Evolutionary conservation across 2,113 vertebrate species (phyloP).

Genomic region (Chloropsis cyanopogon): DNA sequence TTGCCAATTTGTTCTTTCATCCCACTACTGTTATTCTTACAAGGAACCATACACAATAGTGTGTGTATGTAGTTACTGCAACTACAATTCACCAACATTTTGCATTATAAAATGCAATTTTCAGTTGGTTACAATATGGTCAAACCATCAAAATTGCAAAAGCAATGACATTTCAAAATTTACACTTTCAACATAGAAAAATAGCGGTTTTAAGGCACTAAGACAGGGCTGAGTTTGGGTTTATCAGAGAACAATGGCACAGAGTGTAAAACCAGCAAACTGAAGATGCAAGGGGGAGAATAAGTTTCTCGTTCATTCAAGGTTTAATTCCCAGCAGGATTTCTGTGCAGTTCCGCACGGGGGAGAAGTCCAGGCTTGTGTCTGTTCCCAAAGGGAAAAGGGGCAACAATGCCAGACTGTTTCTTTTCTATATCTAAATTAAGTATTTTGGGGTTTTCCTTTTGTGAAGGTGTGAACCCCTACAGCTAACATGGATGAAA

Average conservation of each 20-base stretch:
- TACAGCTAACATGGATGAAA: background rate
- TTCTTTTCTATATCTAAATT: background rate
- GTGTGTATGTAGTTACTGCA: background rate
- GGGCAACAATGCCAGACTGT: background rate
- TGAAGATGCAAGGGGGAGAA: background rate
- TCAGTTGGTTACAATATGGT: background rate
- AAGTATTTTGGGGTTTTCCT: background rate
- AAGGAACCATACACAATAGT: background rate
- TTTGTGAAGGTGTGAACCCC: background rate
- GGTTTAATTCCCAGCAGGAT: background rate
- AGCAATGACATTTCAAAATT: background rate
- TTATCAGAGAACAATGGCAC: background rate
- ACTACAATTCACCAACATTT: background rate
- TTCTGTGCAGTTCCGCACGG: fast-evolving
- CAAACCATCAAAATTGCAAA: background rate
- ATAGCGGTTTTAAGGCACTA: background rate
- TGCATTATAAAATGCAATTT: background rate
- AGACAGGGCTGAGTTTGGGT: background rate
- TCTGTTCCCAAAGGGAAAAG: background rate
- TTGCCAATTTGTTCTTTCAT: background rate
- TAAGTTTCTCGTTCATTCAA: background rate
- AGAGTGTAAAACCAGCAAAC: background rate
- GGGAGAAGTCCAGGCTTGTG: background rate
- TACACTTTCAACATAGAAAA: background rate
- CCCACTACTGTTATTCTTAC: background rate